Conservation (phyloP, 2,113 vertebrate genomes). For the Centropus bengalensis region DNA sequence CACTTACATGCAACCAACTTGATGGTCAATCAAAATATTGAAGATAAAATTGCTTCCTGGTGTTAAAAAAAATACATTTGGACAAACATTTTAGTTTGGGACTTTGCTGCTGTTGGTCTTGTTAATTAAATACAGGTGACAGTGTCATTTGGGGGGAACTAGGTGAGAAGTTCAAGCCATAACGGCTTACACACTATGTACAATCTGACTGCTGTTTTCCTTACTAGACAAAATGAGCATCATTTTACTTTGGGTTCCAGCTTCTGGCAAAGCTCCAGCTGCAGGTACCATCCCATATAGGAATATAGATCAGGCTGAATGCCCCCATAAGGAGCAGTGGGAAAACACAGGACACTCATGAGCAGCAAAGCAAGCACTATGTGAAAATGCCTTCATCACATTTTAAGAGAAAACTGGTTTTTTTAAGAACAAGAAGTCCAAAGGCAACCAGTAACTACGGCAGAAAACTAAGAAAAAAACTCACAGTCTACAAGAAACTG, state of each 20-base stretch:
- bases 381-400: accelerated
- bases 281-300: background rate
- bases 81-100: background rate
- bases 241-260: background rate
- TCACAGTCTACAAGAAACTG: background rate
- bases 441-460: background rate
- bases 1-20: background rate
- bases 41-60: background rate
- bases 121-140: background rate
- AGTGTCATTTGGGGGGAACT: background rate
- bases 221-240: background rate
- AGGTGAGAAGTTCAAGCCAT: background rate
- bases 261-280: background rate
- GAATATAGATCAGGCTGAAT: background rate
- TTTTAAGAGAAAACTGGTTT: background rate
- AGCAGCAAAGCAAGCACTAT: background rate
- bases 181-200: background rate
- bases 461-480: background rate
- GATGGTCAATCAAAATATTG: background rate
- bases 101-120: background rate
- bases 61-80: background rate
- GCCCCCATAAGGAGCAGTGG: background rate
- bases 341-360: background rate
- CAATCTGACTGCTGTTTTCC: background rate
- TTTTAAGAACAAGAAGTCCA: background rate